Conservation (phyloP, 2,888 invertebrate genomes). For the Mimumesa dahlbomi region DNA sequence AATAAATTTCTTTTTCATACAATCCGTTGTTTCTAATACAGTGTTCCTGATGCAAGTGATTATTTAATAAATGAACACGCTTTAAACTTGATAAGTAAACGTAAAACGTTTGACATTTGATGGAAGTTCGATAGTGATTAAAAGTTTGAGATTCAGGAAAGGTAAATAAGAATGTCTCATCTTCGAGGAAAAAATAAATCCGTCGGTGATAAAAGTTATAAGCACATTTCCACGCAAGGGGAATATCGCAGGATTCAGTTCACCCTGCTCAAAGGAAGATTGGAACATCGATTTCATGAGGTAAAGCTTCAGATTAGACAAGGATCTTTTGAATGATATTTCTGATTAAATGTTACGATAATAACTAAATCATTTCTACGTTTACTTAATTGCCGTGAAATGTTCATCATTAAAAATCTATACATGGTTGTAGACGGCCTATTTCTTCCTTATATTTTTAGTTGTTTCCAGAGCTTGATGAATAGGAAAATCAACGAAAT, state of each 20-base stretch:
- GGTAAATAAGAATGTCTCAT: conserved; percentile 59
- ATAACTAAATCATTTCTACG: no score
- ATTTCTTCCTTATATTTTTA: no score
- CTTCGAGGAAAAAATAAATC: conserved; percentile 45
- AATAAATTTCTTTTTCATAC: no score
- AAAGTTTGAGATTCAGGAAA: neutral
- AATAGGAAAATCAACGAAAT: no score
- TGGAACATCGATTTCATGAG: conserved; percentile 76
- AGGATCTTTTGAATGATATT: neutral
- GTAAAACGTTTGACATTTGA: neutral
- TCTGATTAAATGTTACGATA: no score
- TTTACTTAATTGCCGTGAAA: no score
- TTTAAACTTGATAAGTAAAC: neutral
- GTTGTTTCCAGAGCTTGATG: no score
- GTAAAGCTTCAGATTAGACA: conserved; percentile 58
- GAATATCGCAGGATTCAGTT: conserved; percentile 71
- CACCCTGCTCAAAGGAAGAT: conserved; percentile 66
- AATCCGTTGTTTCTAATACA: no score
- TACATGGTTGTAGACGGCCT: no score
- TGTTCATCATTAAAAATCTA: no score
- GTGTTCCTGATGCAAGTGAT: no score
- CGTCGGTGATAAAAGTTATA: conserved; percentile 46
- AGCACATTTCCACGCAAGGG: conserved; percentile 63
- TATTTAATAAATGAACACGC: neutral
- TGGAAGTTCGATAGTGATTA: conserved; percentile 1